These are phyloP conservation scores for Sussaba pulchella DNA, from an alignment of 2,888 invertebrate genomes.

Conservation along the genomic window DNA sequence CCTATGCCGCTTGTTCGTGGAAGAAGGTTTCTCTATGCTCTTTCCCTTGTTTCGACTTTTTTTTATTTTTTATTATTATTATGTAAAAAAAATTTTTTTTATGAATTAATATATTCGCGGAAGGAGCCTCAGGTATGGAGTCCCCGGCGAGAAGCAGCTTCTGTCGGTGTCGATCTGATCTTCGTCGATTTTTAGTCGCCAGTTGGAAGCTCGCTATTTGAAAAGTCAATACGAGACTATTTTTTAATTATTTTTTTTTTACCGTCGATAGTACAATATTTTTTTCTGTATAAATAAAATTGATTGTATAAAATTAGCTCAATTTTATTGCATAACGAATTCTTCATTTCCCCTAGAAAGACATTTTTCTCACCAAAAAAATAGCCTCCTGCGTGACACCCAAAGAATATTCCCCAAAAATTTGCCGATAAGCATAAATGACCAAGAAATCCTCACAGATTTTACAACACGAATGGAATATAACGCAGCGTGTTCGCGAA, in stretches of 20 bases:
- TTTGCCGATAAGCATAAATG: too few species aligned
- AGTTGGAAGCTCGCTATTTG: background rate
- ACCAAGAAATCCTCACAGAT: background rate
- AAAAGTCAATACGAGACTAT: background rate
- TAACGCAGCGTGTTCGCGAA: background rate
- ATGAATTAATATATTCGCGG: constrained; percentile 45
- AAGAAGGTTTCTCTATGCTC: constrained; percentile 35
- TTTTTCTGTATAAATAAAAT: background rate
- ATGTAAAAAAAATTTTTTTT: constrained; percentile 8
- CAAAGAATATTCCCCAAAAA: too few species aligned
- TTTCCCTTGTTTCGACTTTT: background rate
- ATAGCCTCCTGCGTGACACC: too few species aligned
- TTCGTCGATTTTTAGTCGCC: background rate
- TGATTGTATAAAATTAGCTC: too few species aligned
- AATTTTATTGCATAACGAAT: too few species aligned
- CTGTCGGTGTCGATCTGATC: background rate
- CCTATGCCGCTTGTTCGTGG: constrained; percentile 34
- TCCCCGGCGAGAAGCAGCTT: background rate
- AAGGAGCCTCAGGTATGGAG: background rate
- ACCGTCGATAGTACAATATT: too few species aligned
- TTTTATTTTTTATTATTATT: constrained; percentile 33
- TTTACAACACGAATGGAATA: background rate
- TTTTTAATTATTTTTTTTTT: too few species aligned
- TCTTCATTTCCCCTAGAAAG: too few species aligned
- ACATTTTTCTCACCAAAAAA: too few species aligned